Base-by-base conservation (phyloP, 2,113 vertebrate species). In the Thunnus thynnus region DNA sequence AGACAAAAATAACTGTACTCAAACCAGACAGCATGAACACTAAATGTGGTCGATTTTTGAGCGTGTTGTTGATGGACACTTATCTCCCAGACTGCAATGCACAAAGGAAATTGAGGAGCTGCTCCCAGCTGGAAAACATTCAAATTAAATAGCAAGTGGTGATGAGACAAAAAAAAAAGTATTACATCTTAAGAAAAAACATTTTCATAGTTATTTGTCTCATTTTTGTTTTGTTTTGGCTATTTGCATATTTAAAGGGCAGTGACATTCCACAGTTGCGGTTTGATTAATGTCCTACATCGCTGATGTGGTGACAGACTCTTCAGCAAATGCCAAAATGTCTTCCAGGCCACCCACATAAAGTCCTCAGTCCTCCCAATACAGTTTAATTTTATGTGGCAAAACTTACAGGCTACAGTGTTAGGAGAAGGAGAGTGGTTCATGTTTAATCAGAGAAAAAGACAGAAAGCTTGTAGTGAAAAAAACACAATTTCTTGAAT, bases 51-150 rank as follows among this genome's bases (percentile, higher is more conserved):
- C 18, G 57, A 27, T 60, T 72, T 46, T 52, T 65, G 32, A 52
- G 5, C 47, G 20, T 25, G 11, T 14, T 18, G 17, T 14, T 85
- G n/a, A 72, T 57, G 7, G 25, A 55, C 54, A 75, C 27, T 30
- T 30, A 56, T 44, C 68, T 60, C 5, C 32, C 44, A 58, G 20
- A 46, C 13, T 69, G 16, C 18, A 32, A 8, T 18, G 3, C 13
- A 72, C 54, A 55, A 48, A 55, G 10, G 14, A 78, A 46, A 55
- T 64, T 55, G 74, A 58, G 5, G 8, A 51, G 36, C 55, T 55
- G 3, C 3, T 58, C 30, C 72, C 13, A 44, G 36, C 27, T 56
- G 58, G 17, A 73, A 64, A 67, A 47, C 44, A 62, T 41, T 55
- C 8, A 55, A 72, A 48, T 22, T 2, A 12, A 51, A 48, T 48